Evolutionary conservation across 1,140 invertebrate species (phyloP), one percentile per base, ranked within the genome.

Genomic region (Halictus rubicundus): DNA sequence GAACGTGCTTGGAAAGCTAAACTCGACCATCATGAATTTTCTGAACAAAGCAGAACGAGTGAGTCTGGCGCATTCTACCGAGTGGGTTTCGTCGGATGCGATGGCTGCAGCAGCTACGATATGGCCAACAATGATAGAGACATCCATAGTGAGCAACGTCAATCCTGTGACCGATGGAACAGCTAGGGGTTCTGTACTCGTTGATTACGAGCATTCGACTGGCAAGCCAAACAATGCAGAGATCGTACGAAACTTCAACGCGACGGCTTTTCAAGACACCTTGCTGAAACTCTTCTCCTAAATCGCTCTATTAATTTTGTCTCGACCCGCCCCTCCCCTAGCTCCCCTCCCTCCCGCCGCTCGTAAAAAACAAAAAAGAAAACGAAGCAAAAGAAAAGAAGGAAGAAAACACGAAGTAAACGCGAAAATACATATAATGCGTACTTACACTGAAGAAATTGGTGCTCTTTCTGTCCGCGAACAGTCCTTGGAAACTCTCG

Each of bases 361-460:
- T n/a, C n/a, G n/a, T n/a, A n/a, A n/a, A n/a, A n/a, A n/a, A n/a
- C 39, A 9, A 6, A 42, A 42, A 42, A 0, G 3, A 39, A 39
- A 39, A 8, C 37, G 8, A 4, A 8, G 37, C 8, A 39, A 39
- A 39, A 8, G 3, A 39, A 39, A 39, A 42, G 9, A 42, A 12
- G 2, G 1, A 46, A 46, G 10, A 12, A 46, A 12, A 12, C 2
- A 12, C 2, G 12, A 12, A 46, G 14, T 12, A 46, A 46, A n/a
- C n/a, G 10, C 10, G 10, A 14, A 9, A 78, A 76, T n/a, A n/a
- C n/a, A 71, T 68, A 81, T 49, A 65, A 61, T 54, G 61, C 42
- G 10, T 75, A 94, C 93, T 95, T 92, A 96, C 96, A 93, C 98
- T 98, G 88, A 99, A 99, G 87, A 99, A 97, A 91, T 99, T 98